Base-by-base conservation (phyloP, 2,888 invertebrate genomes). In the Caenorhabditis imperialis region DNA sequence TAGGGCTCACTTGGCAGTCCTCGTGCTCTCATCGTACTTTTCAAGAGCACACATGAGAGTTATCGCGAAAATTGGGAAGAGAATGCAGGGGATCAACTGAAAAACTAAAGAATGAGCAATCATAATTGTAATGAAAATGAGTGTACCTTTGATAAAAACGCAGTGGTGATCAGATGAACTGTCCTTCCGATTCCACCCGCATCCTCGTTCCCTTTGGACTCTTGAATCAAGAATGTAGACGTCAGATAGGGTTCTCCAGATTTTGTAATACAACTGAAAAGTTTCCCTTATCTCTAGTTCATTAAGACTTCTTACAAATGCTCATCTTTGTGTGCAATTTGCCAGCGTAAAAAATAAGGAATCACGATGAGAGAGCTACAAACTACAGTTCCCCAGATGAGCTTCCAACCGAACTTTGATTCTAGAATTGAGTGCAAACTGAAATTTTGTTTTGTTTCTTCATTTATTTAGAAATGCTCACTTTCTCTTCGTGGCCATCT, bases 61-160 rank as follows among this genome's bases (percentile, higher is more conserved):
- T 0, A 18, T 45, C 2, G 62, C 62, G 27, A 63, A 54, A 16
- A 63, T 63, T 3, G 62, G 62, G 22, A 63, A 63, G 0, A 63
- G 30, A 1, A 54, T 25, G 8, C 45, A 53, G 1, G 62, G 62
- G 7, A 63, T 22, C 4, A 63, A 37, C 53, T 63, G 47, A 54
- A 47, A 38, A 16, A 2, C 5, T 40, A n/a, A n/a, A n/a, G n/a
- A 16, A 3, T 38, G 8, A 22, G 6, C 8, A 10, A 6, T 48
- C 10, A 27, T 14, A n/a, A 16, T 50, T n/a, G 50, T 27, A 33
- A n/a, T n/a, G n/a, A n/a, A 22, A 20, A 20, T 51, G 22, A 27
- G 14, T 10, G n/a, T 30, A 60, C 60, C 60, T 60, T 48, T 8
- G 54, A 53, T 6, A 63, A n/a, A n/a, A n/a, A 16, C 4, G 54